A percentile compares a stretch with the other conserved stretches of the same genome.
Evolutionary conservation across 2,113 vertebrate species (phyloP).

Genomic region (Cyanocitta stelleri): DNA sequence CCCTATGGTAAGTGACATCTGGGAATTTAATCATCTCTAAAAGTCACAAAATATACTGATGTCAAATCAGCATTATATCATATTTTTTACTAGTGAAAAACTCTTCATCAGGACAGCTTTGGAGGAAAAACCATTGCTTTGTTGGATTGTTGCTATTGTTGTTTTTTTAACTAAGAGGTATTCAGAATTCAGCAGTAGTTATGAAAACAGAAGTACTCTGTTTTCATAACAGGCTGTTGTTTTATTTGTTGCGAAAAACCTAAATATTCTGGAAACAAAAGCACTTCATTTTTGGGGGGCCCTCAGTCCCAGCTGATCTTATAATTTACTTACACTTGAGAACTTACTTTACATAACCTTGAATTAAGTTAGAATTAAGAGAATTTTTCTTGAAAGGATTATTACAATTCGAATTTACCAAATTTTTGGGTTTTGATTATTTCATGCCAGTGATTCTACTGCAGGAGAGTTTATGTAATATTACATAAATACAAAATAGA

Average conservation of each 20-base stretch:
- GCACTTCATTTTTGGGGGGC: fast-evolving
- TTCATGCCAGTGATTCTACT: background rate
- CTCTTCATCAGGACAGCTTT: background rate
- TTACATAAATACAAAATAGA: background rate
- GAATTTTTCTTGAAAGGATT: background rate
- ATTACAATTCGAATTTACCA: background rate
- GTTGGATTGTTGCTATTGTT: background rate
- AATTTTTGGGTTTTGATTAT: background rate
- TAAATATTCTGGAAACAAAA: background rate
- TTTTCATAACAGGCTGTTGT: background rate
- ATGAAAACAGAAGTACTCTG: background rate
- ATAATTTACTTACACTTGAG: background rate
- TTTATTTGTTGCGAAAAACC: background rate
- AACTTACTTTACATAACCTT: background rate
- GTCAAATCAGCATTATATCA: background rate
- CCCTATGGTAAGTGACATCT: background rate
- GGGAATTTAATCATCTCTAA: background rate
- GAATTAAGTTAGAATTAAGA: background rate
- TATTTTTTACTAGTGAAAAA: background rate
- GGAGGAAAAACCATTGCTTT: background rate
- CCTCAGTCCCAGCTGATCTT: background rate
- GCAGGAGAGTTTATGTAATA: background rate
- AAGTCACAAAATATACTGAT: background rate
- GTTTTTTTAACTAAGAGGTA: background rate
- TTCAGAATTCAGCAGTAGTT: background rate